Conservation (phyloP, 2,888 invertebrate species). For the Sesia bembeciformis region DNA sequence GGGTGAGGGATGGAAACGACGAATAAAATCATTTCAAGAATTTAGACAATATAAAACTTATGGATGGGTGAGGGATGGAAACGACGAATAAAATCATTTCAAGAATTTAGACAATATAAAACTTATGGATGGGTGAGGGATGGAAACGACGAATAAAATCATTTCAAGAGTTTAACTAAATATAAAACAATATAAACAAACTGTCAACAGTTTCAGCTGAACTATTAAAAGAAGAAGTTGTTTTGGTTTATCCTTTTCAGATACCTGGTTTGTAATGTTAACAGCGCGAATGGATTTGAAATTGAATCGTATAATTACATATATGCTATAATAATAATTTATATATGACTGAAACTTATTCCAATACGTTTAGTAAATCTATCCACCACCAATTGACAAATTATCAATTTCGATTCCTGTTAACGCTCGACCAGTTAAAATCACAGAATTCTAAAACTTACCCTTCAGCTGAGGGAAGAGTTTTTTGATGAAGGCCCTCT, state of each 20-base stretch:
- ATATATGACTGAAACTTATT: too few relatives aligned
- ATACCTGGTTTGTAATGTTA: too few relatives aligned
- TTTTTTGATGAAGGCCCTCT: slow-evolving; percentile 90
- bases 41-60: background rate
- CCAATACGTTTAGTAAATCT: too few relatives aligned
- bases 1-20: background rate
- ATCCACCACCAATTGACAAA: too few relatives aligned
- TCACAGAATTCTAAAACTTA: slow-evolving; percentile 14
- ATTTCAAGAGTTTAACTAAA: background rate
- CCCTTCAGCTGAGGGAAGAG: slow-evolving; percentile 85
- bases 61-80: background rate
- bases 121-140: background rate
- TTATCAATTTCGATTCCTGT: background rate
- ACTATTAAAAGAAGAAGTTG: too few relatives aligned
- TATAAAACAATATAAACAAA: background rate
- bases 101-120: background rate
- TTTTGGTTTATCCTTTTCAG: too few relatives aligned
- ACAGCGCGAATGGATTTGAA: too few relatives aligned
- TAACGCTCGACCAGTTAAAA: background rate
- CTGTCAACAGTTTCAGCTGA: background rate
- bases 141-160: background rate
- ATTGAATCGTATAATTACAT: too few relatives aligned
- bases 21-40: background rate
- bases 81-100: background rate
- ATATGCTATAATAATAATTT: too few relatives aligned